Percentiles rank a stretch among this genome's conserved stretches.
phyloP scores from a whole-genome alignment of 2,113 vertebrate genomes.

The Aphelocoma coerulescens region DNA sequence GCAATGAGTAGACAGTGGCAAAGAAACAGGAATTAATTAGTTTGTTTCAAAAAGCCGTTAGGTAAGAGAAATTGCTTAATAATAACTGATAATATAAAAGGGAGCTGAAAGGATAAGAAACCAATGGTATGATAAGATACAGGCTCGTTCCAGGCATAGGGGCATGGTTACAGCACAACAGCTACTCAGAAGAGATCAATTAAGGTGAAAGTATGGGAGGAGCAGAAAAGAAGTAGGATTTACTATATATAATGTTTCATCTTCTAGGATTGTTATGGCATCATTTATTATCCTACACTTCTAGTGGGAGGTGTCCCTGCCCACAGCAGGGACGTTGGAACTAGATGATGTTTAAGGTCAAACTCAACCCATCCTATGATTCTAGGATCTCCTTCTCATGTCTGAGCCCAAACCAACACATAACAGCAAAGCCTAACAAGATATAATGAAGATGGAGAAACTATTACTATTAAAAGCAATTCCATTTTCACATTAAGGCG shows the following conservation, averaged over 20 bases:
- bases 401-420: neutral
- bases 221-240: neutral
- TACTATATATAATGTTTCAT: neutral
- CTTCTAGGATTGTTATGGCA: neutral
- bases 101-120: neutral
- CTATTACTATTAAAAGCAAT: neutral
- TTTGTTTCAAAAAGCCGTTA: neutral
- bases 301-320: neutral
- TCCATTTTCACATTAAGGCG: neutral
- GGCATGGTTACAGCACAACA: neutral
- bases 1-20: neutral
- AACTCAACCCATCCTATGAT: neutral
- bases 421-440: neutral
- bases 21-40: neutral
- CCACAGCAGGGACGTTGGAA: neutral
- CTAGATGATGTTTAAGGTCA: neutral
- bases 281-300: neutral
- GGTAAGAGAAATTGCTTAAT: neutral
- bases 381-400: neutral
- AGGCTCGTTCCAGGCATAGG: neutral
- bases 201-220: neutral
- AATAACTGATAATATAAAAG: neutral
- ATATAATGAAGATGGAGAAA: neutral
- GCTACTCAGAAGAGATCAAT: neutral
- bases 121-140: neutral